Evolutionary conservation across 2,888 invertebrate genomes (phyloP).

Genomic region (Aspidiotus destructor): DNA sequence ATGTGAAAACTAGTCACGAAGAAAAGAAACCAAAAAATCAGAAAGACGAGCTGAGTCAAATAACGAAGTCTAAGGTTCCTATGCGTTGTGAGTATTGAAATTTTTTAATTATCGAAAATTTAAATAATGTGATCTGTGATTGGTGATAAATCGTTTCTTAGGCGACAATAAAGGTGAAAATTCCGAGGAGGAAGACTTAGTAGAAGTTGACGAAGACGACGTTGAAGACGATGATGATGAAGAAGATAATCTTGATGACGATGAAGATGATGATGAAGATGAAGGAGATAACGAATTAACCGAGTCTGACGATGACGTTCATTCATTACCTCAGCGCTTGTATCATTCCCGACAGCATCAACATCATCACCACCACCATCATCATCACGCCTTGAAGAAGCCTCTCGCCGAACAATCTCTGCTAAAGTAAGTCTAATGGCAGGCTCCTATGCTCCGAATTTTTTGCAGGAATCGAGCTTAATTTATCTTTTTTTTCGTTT

Average conservation of each 20-base stretch:
- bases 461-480: background rate
- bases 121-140: too few species aligned
- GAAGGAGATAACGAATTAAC: constrained; percentile 36
- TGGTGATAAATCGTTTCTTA: background rate
- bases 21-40: constrained; percentile 41
- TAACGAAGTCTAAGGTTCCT: constrained; percentile 21
- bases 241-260: constrained; percentile 34
- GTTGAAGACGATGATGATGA: constrained; percentile 39
- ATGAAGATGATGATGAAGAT: constrained; percentile 35
- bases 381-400: constrained; percentile 20
- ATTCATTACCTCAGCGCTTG: constrained; percentile 20
- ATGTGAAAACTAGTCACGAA: constrained; percentile 40
- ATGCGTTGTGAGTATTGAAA: constrained; percentile 18
- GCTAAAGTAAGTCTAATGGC: constrained; percentile 25
- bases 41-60: constrained; percentile 23
- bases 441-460: background rate
- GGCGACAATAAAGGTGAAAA: constrained; percentile 19
- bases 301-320: constrained; percentile 32
- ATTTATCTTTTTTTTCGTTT: constrained; percentile 9
- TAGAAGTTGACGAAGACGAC: constrained; percentile 39
- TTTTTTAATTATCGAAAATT: background rate
- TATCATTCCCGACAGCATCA: constrained; percentile 8
- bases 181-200: constrained; percentile 23
- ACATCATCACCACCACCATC: constrained; percentile 17
- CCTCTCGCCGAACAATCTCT: constrained; percentile 19